Percentiles rank a stretch among this genome's conserved stretches.
Conservation (phyloP, 1,140 invertebrate genomes). For the Microplitis demolitor region DNA sequence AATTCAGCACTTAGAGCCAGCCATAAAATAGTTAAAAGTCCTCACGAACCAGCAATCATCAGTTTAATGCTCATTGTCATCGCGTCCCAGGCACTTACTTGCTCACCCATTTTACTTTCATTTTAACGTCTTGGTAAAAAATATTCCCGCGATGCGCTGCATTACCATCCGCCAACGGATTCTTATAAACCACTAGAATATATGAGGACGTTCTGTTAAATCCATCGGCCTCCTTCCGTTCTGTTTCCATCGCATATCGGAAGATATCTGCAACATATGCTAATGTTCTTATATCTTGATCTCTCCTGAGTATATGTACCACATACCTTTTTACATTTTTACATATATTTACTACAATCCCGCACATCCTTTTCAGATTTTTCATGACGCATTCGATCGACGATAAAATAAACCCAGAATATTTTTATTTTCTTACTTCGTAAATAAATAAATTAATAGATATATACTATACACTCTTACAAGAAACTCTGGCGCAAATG, state of each 20-base stretch:
- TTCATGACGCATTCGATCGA: too few species aligned
- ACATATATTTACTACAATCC: background rate
- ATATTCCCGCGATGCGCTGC: background rate
- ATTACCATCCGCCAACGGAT: background rate
- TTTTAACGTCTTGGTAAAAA: background rate
- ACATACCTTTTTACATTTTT: background rate
- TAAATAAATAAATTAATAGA: too few species aligned
- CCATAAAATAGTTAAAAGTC: background rate
- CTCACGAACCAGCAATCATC: background rate
- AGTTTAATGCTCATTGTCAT: too few species aligned
- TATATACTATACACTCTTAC: too few species aligned
- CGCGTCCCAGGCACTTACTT: too few species aligned
- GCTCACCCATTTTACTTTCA: too few species aligned
- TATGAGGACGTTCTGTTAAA: slow-evolving; percentile 9
- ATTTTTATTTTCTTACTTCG: too few species aligned
- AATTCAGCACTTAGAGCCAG: background rate
- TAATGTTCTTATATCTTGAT: slow-evolving; percentile 3
- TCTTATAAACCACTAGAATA: background rate
- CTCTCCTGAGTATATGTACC: too few species aligned
- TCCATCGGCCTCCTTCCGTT: slow-evolving; percentile 17
- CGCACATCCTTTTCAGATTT: background rate
- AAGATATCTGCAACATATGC: slow-evolving; percentile 16
- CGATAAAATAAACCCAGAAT: too few species aligned
- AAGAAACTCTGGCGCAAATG: too few species aligned
- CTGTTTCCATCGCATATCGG: slow-evolving; percentile 9